phyloP scores from a whole-genome alignment of 2,113 vertebrate species.

The Reinhardtius hippoglossoides region DNA sequence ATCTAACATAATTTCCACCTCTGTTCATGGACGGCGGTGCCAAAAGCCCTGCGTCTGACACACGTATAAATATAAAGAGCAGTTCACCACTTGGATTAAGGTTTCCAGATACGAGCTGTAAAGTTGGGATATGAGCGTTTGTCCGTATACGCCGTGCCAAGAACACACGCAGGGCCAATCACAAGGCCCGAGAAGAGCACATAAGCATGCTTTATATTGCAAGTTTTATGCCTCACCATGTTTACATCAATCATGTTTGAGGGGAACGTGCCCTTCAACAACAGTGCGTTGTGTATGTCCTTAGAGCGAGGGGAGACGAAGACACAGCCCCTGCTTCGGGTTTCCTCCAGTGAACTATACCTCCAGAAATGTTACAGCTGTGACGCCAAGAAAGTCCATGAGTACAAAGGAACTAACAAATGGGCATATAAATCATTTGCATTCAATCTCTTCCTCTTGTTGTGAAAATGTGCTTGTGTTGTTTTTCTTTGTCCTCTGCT shows the following conservation, averaged over 20 bases:
- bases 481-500: constrained; percentile 26
- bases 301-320: not conserved
- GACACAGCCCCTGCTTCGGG: not conserved
- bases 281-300: not conserved
- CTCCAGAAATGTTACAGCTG: constrained; percentile 10
- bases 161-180: constrained; percentile 40
- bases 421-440: constrained; percentile 42
- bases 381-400: not conserved
- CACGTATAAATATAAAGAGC: constrained; percentile 65
- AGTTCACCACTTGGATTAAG: constrained; percentile 54
- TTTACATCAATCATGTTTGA: constrained; percentile 54
- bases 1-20: constrained; percentile 65
- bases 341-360: constrained; percentile 32
- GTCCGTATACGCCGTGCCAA: constrained; percentile 16
- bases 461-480: constrained; percentile 17
- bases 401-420: constrained; percentile 25
- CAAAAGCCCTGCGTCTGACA: constrained; percentile 56
- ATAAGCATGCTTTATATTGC: constrained; percentile 55
- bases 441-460: constrained; percentile 20
- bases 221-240: constrained; percentile 46
- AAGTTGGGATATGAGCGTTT: constrained; percentile 43
- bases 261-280: constrained; percentile 51
- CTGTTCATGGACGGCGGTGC: constrained; percentile 58
- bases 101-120: constrained; percentile 49
- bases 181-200: constrained; percentile 32